phyloP scores from a whole-genome alignment of 2,888 invertebrate species.

The Cephus spinipes region DNA sequence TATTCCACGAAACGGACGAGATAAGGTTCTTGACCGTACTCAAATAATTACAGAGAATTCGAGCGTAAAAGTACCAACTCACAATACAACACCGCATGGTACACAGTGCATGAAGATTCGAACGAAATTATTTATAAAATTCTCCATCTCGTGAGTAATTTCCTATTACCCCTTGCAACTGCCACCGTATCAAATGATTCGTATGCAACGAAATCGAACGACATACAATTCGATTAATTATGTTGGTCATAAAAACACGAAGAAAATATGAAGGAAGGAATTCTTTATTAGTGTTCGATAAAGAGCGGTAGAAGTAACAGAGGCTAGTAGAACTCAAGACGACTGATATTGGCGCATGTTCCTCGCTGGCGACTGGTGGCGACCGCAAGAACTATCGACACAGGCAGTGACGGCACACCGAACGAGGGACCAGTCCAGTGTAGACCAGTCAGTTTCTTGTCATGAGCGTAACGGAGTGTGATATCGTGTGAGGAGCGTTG shows the following conservation, averaged over 20 bases:
- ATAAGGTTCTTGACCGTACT: not conserved
- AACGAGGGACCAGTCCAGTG: not conserved
- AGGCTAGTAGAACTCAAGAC: not conserved
- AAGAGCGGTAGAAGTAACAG: not conserved
- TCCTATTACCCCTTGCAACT: not conserved
- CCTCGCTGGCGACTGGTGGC: not conserved
- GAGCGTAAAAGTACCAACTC: not conserved
- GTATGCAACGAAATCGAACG: not conserved
- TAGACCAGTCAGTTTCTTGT: constrained; percentile 4
- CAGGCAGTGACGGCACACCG: not conserved
- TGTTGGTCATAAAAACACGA: not conserved
- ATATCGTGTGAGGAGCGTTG: not conserved
- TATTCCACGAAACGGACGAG: not conserved
- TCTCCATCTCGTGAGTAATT: not conserved
- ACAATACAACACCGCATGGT: not conserved
- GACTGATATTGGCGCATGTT: not conserved
- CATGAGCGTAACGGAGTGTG: constrained; percentile 3
- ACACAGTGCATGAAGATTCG: not conserved
- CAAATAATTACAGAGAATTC: not conserved
- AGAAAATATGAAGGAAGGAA: not conserved
- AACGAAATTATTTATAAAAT: not conserved
- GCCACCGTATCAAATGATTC: not conserved
- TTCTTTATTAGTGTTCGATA: not conserved
- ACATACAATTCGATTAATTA: not conserved
- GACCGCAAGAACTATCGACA: not conserved